phyloP scores from a whole-genome alignment of 2,797 vertebrate genomes.

The Natrix natrix region DNA sequence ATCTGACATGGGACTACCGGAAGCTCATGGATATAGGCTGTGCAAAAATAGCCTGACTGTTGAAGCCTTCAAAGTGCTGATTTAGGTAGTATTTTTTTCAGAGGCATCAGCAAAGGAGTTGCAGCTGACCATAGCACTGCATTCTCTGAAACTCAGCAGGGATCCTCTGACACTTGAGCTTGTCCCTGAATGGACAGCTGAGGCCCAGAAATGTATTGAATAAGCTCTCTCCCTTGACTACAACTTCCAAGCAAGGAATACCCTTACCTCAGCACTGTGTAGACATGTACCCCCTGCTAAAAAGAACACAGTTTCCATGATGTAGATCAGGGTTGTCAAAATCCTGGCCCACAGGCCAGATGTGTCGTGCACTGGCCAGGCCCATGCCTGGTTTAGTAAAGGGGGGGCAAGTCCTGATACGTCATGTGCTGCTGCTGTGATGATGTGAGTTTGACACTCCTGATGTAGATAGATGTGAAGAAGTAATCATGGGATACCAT shows the following conservation, averaged over 20 bases:
- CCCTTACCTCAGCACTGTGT: not conserved
- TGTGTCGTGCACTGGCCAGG: too few species aligned
- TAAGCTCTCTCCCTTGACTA: not conserved
- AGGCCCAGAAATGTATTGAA: not conserved
- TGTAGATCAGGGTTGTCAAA: not conserved
- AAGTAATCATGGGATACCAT: not conserved
- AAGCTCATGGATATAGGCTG: not conserved
- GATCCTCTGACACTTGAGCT: not conserved
- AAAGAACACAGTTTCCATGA: not conserved
- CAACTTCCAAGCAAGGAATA: not conserved
- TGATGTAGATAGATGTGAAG: not conserved
- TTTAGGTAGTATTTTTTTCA: not conserved
- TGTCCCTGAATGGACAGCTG: not conserved
- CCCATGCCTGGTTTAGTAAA: too few species aligned
- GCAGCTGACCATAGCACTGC: not conserved
- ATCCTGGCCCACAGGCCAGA: too few species aligned
- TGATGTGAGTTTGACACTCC: too few species aligned
- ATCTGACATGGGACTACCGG: not conserved
- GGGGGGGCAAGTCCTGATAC: too few species aligned
- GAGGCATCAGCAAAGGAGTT: not conserved
- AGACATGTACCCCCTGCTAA: not conserved
- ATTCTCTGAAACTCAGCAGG: not conserved
- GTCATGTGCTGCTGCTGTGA: too few species aligned
- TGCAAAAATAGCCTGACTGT: not conserved
- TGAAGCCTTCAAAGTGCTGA: not conserved